These are phyloP conservation scores for Oceanodroma tethys DNA, from an alignment of 2,113 vertebrate species.

Conservation along the genomic window DNA sequence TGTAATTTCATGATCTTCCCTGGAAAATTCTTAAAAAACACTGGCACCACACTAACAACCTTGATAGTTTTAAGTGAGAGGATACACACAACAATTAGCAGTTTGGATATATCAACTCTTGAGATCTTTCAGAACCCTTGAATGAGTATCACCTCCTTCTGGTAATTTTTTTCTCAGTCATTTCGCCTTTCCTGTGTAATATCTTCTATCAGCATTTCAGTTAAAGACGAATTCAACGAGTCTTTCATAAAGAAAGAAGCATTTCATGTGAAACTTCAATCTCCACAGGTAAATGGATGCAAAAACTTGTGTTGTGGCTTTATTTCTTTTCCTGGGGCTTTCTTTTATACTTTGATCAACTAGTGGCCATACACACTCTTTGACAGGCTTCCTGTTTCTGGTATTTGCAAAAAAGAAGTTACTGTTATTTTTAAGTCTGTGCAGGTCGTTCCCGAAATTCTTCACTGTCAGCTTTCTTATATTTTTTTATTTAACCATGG, in stretches of 20 bases:
- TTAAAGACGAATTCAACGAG: background rate
- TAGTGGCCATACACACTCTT: background rate
- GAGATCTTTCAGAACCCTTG: background rate
- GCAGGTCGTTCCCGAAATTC: background rate
- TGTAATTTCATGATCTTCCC: background rate
- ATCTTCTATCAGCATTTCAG: background rate
- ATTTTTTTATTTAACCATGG: background rate
- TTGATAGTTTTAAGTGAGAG: slow-evolving; percentile 7
- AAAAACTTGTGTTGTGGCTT: background rate
- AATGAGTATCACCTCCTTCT: background rate
- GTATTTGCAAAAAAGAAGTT: background rate
- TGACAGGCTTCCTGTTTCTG: background rate
- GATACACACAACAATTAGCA: slow-evolving; percentile 6
- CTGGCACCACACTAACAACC: slow-evolving; percentile 6
- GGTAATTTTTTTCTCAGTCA: background rate
- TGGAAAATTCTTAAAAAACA: slow-evolving; percentile 25
- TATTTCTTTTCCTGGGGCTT: background rate
- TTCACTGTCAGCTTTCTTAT: background rate
- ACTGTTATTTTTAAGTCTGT: background rate
- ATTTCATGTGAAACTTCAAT: background rate
- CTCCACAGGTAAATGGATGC: background rate
- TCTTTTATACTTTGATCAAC: background rate
- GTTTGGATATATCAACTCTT: background rate
- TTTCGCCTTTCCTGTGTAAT: background rate
- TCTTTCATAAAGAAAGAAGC: background rate